Conservation (phyloP, 1,140 invertebrate genomes). For the Pogonomyrmex barbatus region DNA sequence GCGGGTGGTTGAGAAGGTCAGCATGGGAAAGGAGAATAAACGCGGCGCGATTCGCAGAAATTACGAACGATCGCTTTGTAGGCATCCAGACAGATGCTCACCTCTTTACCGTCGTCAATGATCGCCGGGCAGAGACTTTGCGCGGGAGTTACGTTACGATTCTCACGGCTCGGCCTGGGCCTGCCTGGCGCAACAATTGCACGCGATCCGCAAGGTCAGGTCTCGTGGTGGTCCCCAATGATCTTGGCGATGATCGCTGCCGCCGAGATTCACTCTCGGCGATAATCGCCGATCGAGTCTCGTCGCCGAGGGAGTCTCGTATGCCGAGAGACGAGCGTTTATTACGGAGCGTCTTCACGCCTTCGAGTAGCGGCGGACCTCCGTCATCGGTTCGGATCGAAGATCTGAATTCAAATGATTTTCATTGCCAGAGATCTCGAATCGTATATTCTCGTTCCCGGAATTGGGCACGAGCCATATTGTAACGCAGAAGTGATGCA, state of each 20-base stretch:
- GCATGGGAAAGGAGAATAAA: constrained; percentile 63
- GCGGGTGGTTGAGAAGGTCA: constrained; percentile 49
- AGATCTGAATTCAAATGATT: neutral
- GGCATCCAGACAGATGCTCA: constrained; percentile 22
- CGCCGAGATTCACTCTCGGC: constrained; percentile 48
- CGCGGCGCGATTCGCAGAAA: constrained; percentile 20
- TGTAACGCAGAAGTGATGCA: neutral
- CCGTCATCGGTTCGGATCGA: constrained; percentile 27
- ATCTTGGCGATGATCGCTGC: constrained; percentile 71
- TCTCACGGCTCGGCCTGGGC: constrained; percentile 74
- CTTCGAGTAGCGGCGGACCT: neutral
- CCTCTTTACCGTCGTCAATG: constrained; percentile 43
- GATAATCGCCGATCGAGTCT: constrained; percentile 55
- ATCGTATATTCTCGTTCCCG: constrained; percentile 15
- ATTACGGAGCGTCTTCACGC: constrained; percentile 24
- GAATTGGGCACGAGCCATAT: neutral
- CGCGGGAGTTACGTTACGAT: constrained; percentile 73
- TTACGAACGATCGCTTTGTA: constrained; percentile 60
- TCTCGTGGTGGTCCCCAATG: constrained; percentile 70
- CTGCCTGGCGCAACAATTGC: constrained; percentile 65
- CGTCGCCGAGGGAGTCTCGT: neutral
- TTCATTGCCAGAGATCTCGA: neutral
- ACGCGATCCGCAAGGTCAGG: constrained; percentile 56
- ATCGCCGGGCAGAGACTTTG: constrained; percentile 44
- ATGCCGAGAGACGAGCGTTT: neutral